Evolutionary conservation across 2,797 vertebrate species (phyloP).

Genomic region (Sylvilagus floridanus): DNA sequence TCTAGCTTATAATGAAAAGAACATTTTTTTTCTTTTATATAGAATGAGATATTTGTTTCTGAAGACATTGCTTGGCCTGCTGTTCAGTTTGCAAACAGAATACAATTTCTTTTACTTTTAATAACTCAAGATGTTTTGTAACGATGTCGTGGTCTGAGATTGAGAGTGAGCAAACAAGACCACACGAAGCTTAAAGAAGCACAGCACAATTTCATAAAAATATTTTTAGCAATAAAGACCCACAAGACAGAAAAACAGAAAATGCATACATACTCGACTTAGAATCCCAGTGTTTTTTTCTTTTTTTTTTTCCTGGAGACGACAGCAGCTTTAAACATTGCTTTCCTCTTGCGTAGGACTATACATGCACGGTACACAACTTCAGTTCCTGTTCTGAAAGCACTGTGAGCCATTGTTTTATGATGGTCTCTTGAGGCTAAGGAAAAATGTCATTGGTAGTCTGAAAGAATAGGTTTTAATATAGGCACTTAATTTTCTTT

Average conservation of each 20-base stretch:
- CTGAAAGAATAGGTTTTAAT: constrained; percentile 79
- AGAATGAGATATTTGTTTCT: constrained; percentile 76
- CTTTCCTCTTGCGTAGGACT: constrained; percentile 8
- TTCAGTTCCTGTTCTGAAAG: constrained; percentile 13
- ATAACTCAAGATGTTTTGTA: constrained; percentile 83
- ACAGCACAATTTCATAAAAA: constrained; percentile 75
- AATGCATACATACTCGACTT: constrained; percentile 66
- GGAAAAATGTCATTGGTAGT: constrained; percentile 75
- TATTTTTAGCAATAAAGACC: constrained; percentile 67
- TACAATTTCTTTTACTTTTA: constrained; percentile 79
- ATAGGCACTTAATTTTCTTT: constrained; percentile 76
- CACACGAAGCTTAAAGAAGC: constrained; percentile 68
- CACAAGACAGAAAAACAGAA: constrained; percentile 75
- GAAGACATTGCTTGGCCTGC: constrained; percentile 67
- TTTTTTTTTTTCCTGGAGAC: neutral
- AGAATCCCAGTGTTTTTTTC: neutral
- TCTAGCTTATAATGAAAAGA: constrained; percentile 60
- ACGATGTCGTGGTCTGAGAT: constrained; percentile 67
- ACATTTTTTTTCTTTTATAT: neutral
- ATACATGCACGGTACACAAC: neutral
- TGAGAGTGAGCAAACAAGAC: constrained; percentile 68
- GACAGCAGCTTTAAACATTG: constrained; percentile 17
- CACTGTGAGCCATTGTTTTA: constrained; percentile 16
- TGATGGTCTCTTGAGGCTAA: constrained; percentile 64
- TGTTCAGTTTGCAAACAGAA: constrained; percentile 80